Percentiles rank a stretch among this genome's conserved stretches.
Evolutionary conservation across 2,888 invertebrate genomes (phyloP).

Genomic region (Cryptocheilus praepositus): DNA sequence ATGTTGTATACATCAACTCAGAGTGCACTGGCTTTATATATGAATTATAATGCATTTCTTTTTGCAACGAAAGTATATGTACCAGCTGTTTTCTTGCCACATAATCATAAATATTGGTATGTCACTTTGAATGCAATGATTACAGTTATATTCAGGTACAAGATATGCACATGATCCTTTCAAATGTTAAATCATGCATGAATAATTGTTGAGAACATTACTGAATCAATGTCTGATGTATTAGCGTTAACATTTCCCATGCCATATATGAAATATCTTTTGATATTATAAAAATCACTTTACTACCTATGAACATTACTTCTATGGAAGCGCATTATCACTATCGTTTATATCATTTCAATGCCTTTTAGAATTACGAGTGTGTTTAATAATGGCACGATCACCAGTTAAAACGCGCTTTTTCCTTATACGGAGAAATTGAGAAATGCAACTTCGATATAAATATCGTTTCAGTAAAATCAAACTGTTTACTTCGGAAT

Average conservation of each 20-base stretch:
- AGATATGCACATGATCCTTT: constrained; percentile 40
- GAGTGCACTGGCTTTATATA: constrained; percentile 14
- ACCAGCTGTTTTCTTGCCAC: too few relatives aligned
- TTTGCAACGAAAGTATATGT: too few relatives aligned
- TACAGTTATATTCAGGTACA: constrained; percentile 35
- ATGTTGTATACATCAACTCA: constrained; percentile 22
- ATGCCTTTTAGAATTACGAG: constrained; percentile 7
- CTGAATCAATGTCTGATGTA: background rate
- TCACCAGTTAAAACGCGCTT: background rate
- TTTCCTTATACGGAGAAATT: too few relatives aligned
- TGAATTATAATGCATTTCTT: too few relatives aligned
- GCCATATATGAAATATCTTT: constrained; percentile 6
- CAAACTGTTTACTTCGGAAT: background rate
- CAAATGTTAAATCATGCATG: constrained; percentile 4
- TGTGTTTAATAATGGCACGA: background rate
- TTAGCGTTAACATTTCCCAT: constrained; percentile 1
- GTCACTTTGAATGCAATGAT: constrained; percentile 13
- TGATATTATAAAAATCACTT: constrained; percentile 14
- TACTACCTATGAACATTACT: constrained; percentile 3
- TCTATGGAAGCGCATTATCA: constrained; percentile 32
- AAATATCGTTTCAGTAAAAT: constrained; percentile 4
- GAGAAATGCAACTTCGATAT: background rate
- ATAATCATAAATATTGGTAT: too few relatives aligned
- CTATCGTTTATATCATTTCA: constrained; percentile 6
- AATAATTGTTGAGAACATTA: background rate